These are phyloP conservation scores for Phallusia fumigata DNA, from an alignment of 23 tunicate genomes.

Conservation along the genomic window DNA sequence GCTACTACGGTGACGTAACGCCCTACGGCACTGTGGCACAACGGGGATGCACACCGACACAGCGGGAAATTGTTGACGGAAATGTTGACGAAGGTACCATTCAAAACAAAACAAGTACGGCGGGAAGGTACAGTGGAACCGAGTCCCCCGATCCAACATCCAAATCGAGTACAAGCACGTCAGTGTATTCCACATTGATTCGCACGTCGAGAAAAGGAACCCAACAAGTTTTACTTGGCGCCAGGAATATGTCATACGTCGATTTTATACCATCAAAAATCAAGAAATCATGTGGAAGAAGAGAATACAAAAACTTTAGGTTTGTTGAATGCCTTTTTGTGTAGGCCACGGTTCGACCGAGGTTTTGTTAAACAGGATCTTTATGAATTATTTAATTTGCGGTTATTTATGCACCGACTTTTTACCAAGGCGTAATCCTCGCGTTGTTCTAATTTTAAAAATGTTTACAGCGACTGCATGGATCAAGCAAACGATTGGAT, in stretches of 20 bases:
- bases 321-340: not conserved
- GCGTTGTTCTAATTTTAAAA: not conserved
- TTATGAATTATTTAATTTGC: not conserved
- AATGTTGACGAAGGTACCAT: not conserved
- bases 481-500: slow-evolving; percentile 54
- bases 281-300: not conserved
- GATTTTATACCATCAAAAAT: slow-evolving; percentile 36
- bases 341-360: too few species aligned
- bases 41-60: not conserved
- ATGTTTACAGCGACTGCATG: slow-evolving; percentile 52
- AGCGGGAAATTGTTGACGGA: not conserved
- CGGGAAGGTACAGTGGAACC: not conserved
- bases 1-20: slow-evolving; percentile 57
- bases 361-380: too few species aligned
- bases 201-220: slow-evolving; percentile 32
- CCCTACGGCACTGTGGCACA: slow-evolving; percentile 69
- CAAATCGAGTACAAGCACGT: slow-evolving; percentile 12
- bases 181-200: slow-evolving; percentile 41
- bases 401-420: not conserved
- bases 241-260: slow-evolving; percentile 18
- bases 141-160: not conserved
- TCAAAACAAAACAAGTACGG: not conserved
- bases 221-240: slow-evolving; percentile 16
- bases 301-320: slow-evolving; percentile 16
- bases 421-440: too few species aligned